Base-by-base conservation (phyloP, 2,113 vertebrate genomes). In the cat (Felis catus) region DNA sequence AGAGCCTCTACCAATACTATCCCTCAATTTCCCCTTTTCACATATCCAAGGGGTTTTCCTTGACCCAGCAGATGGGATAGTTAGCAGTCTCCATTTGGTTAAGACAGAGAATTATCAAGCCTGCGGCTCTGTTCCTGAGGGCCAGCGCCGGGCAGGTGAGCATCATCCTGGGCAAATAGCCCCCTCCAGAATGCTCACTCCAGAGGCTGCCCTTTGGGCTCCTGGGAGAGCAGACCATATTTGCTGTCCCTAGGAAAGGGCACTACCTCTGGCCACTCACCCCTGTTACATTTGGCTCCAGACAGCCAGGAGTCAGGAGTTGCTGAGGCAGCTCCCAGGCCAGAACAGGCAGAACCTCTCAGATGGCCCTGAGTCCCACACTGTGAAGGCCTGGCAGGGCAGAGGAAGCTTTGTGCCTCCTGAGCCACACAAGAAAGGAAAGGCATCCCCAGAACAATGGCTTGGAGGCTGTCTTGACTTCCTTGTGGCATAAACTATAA, bases 301-400 rank as follows among this genome's bases (percentile, higher is more conserved):
- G 13, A 58, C 48, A 66, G 36, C 65, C 55, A 89, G 9, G 58
- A 82, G 23, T 66, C 61, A 39, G 74, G 48, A 70, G 33, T 65
- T 74, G 53, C 36, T 65, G 31, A 63, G 58, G 8, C 74, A 80
- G 4, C 48, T 63, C 31, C 63, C 58, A 25, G 19, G 39, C 58
- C 53, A 71, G 63, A 73, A 41, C 66, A 65, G 84, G 70, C 79
- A 66, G 80, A 89, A 83, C 55, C 66, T 94, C 68, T 95, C 7
- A 0, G 29, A 23, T 66, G 61, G 84, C 51, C 55, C 65, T 51
- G 63, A 70, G 33, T 68, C 86, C 45, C 92, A 14, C 41, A n/a
- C 63, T 71, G 53, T 41, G 48, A 88, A 39, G 13, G 36, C 18
- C 76, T 74, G 78, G 53, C 8, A 25, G 51, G n/a, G 27, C 5